Evolutionary conservation across 2,888 invertebrate genomes (phyloP), one percentile per base, ranked within the genome.

Genomic region (Brachypterus glaber): DNA sequence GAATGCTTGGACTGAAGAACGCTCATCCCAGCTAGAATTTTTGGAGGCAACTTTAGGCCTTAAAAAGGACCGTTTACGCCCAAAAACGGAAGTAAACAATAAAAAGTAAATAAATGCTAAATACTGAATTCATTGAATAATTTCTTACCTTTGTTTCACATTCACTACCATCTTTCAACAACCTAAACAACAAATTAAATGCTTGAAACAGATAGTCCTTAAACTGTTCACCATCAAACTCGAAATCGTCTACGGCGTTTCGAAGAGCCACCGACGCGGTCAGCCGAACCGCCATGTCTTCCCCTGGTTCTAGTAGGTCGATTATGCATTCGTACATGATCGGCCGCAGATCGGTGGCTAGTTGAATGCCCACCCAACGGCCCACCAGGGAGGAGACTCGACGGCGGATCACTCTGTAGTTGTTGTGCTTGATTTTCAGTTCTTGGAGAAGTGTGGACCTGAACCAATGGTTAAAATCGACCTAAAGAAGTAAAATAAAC

Each of bases 401-500:
- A 46, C 89, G 73, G 35, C 90, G 73, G 31, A 92, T 78, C 44
- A 92, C 84, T 55, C 85, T 76, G 57, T 87, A 90, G 58, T 87
- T 86, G 43, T 81, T 78, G 46, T 83, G 83, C 56, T 81, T 82
- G 13, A 87, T 75, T 60, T 83, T 81, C 41, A 95, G 65, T 63
- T 96, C 93, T 55, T 79, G 76, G 37, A 83, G 73, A 33, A 96
- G 66, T 24, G 86, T 82, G 27, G 79, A 82, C 9, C 78, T 77
- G 53, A 95, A 87, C 93, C 93, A 95, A 51, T 82, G 76, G 62
- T 95, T 90, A 64, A 95, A 95, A 63, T 93, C 86, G 25, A 95
- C 76, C 78, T 83, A 55, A 60, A 58, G 50, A 40, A 42, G n/a
- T n/a, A 39, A 47, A 11, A 33, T 44, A 25, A 21, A 5, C 21